A percentile compares a stretch with the other conserved stretches of the same genome.
Conservation (phyloP, 2,888 invertebrate species). For the Lepidochrysops patricia region DNA sequence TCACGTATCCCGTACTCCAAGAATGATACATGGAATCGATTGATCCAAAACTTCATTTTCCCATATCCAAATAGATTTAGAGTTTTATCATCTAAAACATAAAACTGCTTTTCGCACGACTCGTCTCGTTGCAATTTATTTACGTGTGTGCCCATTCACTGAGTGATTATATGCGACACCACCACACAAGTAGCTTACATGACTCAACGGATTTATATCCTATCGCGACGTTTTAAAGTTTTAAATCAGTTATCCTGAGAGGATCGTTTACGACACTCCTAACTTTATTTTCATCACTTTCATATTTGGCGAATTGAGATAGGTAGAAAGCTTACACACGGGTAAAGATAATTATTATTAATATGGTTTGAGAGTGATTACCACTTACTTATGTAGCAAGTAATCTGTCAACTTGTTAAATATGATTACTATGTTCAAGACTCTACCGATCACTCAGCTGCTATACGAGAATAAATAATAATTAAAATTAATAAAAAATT, state of each 20-base stretch:
- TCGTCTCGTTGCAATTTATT: neutral
- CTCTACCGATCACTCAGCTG: no score
- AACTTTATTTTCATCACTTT: slow-evolving; percentile 26
- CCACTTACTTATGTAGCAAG: neutral
- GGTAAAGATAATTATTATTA: slow-evolving; percentile 11
- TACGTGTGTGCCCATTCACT: slow-evolving; percentile 30
- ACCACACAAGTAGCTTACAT: slow-evolving; percentile 1
- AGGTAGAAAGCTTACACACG: slow-evolving; percentile 25
- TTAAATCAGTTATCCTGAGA: neutral
- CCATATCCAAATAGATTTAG: slow-evolving; percentile 21
- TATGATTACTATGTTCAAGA: no score
- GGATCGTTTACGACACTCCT: slow-evolving; percentile 14
- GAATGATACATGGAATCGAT: neutral
- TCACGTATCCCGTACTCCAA: neutral
- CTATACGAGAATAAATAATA: no score
- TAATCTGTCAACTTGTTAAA: neutral
- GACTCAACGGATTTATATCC: neutral
- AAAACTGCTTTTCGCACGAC: slow-evolving; percentile 12
- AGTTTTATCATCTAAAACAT: neutral
- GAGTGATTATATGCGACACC: neutral
- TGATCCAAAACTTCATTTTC: neutral
- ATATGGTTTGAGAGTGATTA: neutral
- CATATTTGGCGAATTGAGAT: slow-evolving; percentile 31
- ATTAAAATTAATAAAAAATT: no score
- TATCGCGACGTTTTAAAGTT: slow-evolving; percentile 9